These are phyloP conservation scores for Pogonognathellus flavescens DNA, from an alignment of 1,140 invertebrate genomes.

Conservation along the genomic window DNA sequence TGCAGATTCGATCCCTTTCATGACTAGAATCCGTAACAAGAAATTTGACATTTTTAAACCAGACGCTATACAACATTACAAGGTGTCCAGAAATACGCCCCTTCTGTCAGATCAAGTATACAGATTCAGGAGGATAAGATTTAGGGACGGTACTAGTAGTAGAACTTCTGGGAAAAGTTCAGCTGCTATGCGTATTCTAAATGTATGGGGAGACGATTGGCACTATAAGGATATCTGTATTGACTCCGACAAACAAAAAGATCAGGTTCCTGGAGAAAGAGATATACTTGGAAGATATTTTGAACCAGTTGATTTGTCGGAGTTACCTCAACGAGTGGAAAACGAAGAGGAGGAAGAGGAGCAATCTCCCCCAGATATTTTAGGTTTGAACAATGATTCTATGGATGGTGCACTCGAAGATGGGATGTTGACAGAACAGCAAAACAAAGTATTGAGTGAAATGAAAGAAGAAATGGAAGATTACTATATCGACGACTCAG, in stretches of 20 bases:
- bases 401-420: background rate
- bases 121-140: background rate
- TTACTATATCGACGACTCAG: background rate
- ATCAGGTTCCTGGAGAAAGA: no score
- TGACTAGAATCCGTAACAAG: slow-evolving; percentile 4
- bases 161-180: background rate
- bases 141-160: background rate
- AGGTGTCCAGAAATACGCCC: background rate
- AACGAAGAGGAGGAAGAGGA: background rate
- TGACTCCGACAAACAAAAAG: background rate
- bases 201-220: slow-evolving; percentile 53
- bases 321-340: background rate
- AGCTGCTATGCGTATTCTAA: slow-evolving; percentile 15
- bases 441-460: background rate
- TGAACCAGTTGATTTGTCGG: background rate
- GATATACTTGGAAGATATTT: background rate
- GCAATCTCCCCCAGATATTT: background rate
- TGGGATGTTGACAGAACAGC: background rate
- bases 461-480: background rate
- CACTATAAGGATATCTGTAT: background rate
- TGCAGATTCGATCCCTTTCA: background rate
- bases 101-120: background rate
- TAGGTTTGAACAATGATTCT: background rate
- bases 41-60: slow-evolving; percentile 54
- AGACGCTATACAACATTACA: background rate